Percentiles rank a stretch among this genome's conserved stretches.
These are phyloP conservation scores for Ceratina japonica DNA, from an alignment of 1,140 invertebrate species.

Conservation along the genomic window DNA sequence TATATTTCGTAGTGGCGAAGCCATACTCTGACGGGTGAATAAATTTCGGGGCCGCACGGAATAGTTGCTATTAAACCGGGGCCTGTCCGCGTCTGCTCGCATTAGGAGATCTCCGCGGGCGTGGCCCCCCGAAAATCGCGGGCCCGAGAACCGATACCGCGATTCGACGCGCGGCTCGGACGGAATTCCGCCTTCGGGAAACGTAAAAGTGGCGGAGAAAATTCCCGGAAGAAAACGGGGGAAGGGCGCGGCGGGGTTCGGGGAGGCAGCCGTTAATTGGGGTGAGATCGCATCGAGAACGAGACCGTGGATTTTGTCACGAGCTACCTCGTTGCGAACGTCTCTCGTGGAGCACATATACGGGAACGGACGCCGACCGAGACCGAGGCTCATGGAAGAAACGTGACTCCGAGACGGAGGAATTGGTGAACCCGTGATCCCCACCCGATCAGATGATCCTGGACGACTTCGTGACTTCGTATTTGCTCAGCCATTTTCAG, in stretches of 20 bases:
- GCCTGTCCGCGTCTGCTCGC: neutral
- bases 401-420: slow-evolving; percentile 58
- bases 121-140: neutral
- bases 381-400: slow-evolving; percentile 22
- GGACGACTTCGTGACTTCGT: slow-evolving; percentile 77
- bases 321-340: slow-evolving; percentile 23
- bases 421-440: slow-evolving; percentile 67
- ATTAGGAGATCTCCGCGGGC: slow-evolving; percentile 21
- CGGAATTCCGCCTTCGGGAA: too few relatives aligned
- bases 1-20: slow-evolving; percentile 73
- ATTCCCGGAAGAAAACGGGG: too few relatives aligned
- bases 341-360: slow-evolving; percentile 36
- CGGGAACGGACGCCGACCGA: neutral
- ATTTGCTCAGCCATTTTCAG: slow-evolving; percentile 75
- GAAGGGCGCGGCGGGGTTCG: neutral
- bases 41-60: slow-evolving; percentile 57
- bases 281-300: slow-evolving; percentile 51
- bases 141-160: neutral
- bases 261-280: slow-evolving; percentile 50
- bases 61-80: slow-evolving; percentile 26
- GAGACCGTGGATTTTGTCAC: slow-evolving; percentile 51
- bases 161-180: too few relatives aligned
- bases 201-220: too few relatives aligned
- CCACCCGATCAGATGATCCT: slow-evolving; percentile 68
- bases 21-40: slow-evolving; percentile 69